These are phyloP conservation scores for Acanthococcus lagerstroemiae DNA, from an alignment of 2,888 invertebrate genomes.

Conservation along the genomic window DNA sequence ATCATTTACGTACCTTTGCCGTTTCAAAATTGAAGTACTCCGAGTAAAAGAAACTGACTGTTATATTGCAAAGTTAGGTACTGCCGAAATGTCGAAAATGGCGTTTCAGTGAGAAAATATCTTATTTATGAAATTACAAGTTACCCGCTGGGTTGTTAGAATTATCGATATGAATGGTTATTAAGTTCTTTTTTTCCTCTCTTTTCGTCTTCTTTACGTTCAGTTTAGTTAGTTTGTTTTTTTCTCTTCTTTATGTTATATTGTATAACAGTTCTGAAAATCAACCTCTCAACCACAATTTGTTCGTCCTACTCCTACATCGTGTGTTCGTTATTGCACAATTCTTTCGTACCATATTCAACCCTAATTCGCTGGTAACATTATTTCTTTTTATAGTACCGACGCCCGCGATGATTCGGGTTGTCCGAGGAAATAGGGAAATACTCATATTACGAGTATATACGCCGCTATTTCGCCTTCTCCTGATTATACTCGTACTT, in stretches of 20 bases:
- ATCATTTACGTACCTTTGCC: not conserved
- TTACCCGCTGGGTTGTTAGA: slow-evolving; percentile 17
- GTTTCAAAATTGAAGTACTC: not conserved
- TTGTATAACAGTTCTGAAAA: no score
- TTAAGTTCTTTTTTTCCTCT: slow-evolving; percentile 18
- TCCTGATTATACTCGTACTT: no score
- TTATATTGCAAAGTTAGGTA: not conserved
- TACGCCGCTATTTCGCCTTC: no score
- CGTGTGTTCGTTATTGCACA: slow-evolving; percentile 25
- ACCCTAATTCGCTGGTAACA: no score
- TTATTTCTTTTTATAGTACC: no score
- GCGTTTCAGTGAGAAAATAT: slow-evolving; percentile 12
- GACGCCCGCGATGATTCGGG: no score
- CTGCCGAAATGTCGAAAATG: slow-evolving; percentile 21
- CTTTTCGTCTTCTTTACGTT: not conserved
- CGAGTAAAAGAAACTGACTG: not conserved
- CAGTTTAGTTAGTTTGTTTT: not conserved
- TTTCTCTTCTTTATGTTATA: no score
- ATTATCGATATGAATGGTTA: slow-evolving; percentile 20
- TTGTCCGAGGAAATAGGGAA: no score
- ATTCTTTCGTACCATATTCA: slow-evolving; percentile 10
- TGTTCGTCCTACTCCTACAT: slow-evolving; percentile 19
- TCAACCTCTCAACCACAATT: no score
- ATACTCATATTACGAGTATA: no score
- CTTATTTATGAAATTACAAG: slow-evolving; percentile 28